Percentiles rank a stretch among this genome's conserved stretches.
phyloP scores from a whole-genome alignment of 2,797 vertebrate species.

The Falco naumanni region DNA sequence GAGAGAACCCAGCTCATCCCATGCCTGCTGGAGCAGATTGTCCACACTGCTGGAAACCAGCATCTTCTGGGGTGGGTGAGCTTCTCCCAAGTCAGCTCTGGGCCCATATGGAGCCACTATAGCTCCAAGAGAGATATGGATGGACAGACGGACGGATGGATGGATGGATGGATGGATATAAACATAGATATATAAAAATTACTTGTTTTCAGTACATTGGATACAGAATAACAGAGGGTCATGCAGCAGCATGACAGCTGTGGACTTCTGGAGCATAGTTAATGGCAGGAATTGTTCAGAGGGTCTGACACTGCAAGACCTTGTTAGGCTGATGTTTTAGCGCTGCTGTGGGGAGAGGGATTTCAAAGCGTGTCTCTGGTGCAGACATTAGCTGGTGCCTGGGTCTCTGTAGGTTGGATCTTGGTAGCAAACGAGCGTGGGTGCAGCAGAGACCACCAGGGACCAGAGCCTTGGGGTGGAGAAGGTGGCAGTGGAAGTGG shows the following conservation, averaged over 20 bases:
- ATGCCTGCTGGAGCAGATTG: accelerated
- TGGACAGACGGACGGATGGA: no score
- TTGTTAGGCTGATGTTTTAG: neutral
- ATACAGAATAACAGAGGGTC: neutral
- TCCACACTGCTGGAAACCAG: neutral
- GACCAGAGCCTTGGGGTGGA: neutral
- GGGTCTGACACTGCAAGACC: neutral
- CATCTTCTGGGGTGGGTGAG: neutral
- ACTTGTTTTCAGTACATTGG: neutral
- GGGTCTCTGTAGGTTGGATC: neutral
- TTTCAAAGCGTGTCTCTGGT: neutral
- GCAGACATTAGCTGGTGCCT: neutral
- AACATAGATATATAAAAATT: no score
- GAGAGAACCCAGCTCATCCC: neutral
- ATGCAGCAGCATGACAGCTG: neutral
- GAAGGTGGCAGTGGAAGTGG: neutral
- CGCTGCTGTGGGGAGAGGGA: neutral
- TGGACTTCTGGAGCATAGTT: neutral
- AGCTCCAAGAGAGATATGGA: neutral
- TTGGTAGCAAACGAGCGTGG: neutral
- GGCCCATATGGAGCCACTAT: neutral
- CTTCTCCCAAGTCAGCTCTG: neutral
- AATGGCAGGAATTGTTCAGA: neutral
- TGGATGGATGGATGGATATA: no score
- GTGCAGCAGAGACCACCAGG: neutral